Evolutionary conservation across 2,888 invertebrate genomes (phyloP).

Genomic region (Mellilla xanthometata): DNA sequence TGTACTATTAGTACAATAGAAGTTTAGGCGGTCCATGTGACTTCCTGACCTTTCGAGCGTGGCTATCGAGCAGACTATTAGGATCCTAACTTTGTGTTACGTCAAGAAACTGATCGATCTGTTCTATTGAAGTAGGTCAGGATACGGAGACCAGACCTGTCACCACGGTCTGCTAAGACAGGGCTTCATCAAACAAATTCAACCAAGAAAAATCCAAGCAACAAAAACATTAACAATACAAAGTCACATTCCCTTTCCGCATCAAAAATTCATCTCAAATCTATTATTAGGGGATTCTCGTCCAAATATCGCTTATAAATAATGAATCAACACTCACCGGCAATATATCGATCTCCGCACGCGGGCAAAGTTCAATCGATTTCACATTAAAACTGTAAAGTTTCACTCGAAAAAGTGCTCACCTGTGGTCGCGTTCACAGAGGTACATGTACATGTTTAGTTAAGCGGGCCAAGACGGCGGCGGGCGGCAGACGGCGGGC

Average conservation of each 20-base stretch:
- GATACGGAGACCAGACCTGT: slow-evolving; percentile 26
- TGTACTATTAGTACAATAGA: slow-evolving; percentile 7
- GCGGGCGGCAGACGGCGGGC: slow-evolving; percentile 26
- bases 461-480: slow-evolving; percentile 30
- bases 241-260: slow-evolving; percentile 23
- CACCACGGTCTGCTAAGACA: not conserved
- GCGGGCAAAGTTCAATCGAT: slow-evolving; percentile 56
- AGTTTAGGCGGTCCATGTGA: slow-evolving; percentile 20
- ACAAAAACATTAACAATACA: slow-evolving; percentile 13
- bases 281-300: slow-evolving; percentile 43
- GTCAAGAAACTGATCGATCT: slow-evolving; percentile 37
- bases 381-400: slow-evolving; percentile 57
- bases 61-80: no score
- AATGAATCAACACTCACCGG: slow-evolving; percentile 54
- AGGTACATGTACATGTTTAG: slow-evolving; percentile 51
- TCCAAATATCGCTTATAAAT: slow-evolving; percentile 56
- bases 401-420: slow-evolving; percentile 54
- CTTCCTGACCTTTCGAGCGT: slow-evolving; percentile 28
- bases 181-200: slow-evolving; percentile 3
- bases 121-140: slow-evolving; percentile 43
- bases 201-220: not conserved
- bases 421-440: slow-evolving; percentile 57
- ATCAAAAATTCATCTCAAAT: slow-evolving; percentile 40
- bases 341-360: slow-evolving; percentile 57
- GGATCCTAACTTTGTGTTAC: slow-evolving; percentile 18